A percentile compares a stretch with the other conserved stretches of the same genome.
Evolutionary conservation across 2,113 vertebrate species (phyloP).

Genomic region (Maccullochella peelii): DNA sequence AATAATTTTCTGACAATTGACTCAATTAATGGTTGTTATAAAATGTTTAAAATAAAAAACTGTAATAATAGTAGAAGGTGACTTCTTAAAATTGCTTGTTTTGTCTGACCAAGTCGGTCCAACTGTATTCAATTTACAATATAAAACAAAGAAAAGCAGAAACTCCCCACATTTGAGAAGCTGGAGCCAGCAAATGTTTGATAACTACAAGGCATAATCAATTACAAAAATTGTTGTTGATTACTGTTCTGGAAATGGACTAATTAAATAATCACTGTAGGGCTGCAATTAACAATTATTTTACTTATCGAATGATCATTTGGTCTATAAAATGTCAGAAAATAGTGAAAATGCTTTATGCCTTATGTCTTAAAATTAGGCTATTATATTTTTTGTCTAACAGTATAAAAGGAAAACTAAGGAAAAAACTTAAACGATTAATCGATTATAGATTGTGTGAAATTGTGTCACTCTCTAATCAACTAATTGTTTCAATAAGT

Average conservation of each 20-base stretch:
- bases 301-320: neutral
- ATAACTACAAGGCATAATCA: neutral
- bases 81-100: neutral
- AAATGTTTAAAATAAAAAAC: too few species aligned
- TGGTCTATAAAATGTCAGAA: neutral
- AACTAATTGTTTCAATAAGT: neutral
- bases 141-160: neutral
- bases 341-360: neutral
- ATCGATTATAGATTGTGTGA: neutral
- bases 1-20: too few species aligned
- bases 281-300: neutral
- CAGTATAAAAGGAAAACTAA: neutral
- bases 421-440: neutral
- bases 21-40: too few species aligned
- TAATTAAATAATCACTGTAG: neutral
- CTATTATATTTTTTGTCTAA: too few species aligned
- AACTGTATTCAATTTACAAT: neutral
- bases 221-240: neutral
- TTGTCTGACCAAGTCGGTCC: too few species aligned
- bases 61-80: too few species aligned
- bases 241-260: neutral
- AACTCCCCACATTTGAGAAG: neutral
- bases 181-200: neutral
- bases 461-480: neutral
- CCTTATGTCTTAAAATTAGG: neutral